phyloP scores from a whole-genome alignment of 2,113 vertebrate genomes.

The Clarias gariepinus region DNA sequence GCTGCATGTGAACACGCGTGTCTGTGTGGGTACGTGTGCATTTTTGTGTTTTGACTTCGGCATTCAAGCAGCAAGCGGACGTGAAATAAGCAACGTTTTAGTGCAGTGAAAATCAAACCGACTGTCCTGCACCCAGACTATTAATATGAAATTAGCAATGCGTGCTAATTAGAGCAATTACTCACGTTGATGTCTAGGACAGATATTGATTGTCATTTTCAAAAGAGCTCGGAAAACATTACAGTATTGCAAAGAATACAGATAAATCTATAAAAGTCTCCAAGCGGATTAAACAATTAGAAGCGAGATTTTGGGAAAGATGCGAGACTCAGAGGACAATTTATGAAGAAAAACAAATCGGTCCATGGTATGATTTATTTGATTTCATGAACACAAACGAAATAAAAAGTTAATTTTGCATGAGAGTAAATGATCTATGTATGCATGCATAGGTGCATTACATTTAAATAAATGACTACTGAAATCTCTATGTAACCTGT shows the following conservation, averaged over 20 bases:
- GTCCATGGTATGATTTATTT: slow-evolving; percentile 1
- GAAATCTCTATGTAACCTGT: background rate
- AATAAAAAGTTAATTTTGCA: background rate
- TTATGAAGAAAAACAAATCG: slow-evolving; percentile 7
- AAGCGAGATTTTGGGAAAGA: slow-evolving; percentile 15
- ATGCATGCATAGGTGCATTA: background rate
- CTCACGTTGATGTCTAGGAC: slow-evolving; percentile 70
- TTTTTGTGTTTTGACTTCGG: background rate
- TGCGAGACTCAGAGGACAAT: background rate
- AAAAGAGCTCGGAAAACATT: slow-evolving; percentile 42
- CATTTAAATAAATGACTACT: background rate
- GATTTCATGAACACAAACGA: slow-evolving; percentile 3
- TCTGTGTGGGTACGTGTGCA: background rate
- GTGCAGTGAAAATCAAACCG: slow-evolving; percentile 29
- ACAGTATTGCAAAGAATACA: slow-evolving; percentile 41
- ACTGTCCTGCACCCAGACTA: slow-evolving; percentile 20
- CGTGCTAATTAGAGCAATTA: slow-evolving; percentile 77
- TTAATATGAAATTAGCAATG: slow-evolving; percentile 65
- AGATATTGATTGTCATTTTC: slow-evolving; percentile 64
- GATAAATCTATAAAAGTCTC: slow-evolving; percentile 41
- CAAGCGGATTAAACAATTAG: slow-evolving; percentile 45
- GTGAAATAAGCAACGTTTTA: slow-evolving; percentile 22
- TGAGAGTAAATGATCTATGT: background rate
- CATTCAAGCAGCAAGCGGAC: slow-evolving; percentile 26
- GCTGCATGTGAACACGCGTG: background rate